Base-by-base conservation (phyloP, 2,888 invertebrate genomes). In the Teleogryllus oceanicus region DNA sequence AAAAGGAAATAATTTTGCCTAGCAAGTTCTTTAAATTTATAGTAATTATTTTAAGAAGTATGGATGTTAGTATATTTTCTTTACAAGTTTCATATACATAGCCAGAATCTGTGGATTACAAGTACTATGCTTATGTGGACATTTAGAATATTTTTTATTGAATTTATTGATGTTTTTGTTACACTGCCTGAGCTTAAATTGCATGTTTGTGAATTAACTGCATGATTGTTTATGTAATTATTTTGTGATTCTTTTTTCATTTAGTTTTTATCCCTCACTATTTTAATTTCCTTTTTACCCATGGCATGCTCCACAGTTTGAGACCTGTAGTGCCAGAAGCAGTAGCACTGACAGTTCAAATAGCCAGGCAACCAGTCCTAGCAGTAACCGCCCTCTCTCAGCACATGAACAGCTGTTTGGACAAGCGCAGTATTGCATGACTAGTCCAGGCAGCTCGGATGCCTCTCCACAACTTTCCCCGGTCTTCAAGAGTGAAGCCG, bases 401-500 rank as follows among this genome's bases (percentile, higher is more conserved):
- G 84, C 84, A 83, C 37, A 37, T 8, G 37, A 37, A 37, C 37
- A 37, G 37, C 37, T 37, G 37, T 84, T 86, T 84, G 84, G 87
- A 83, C 86, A 85, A 81, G 84, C 82, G 11, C 82, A 83, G 62
- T 80, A 79, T 79, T 81, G 77, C 80, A 76, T 83, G 82, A 75
- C 82, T 74, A 75, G 79, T 78, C 51, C 77, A 12, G 62, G 51
- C 78, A 74, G 84, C 11, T 84, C 85, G 8, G 82, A 82, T 74
- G 83, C 83, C 49, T 87, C 88, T n/a, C 88, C 89, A 1, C 91
- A 94, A 84, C 86, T 94, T 83, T 94, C 94, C 49, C 94, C 94
- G 0, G 92, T 94, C 80, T 96, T 95, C 87, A 94, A 95, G 85
- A 95, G 95, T 85, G 95, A 95, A 86, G 94, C 95, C 2, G 95